Conservation (phyloP, 1,140 invertebrate species). For the Lordiphosa mommai region DNA sequence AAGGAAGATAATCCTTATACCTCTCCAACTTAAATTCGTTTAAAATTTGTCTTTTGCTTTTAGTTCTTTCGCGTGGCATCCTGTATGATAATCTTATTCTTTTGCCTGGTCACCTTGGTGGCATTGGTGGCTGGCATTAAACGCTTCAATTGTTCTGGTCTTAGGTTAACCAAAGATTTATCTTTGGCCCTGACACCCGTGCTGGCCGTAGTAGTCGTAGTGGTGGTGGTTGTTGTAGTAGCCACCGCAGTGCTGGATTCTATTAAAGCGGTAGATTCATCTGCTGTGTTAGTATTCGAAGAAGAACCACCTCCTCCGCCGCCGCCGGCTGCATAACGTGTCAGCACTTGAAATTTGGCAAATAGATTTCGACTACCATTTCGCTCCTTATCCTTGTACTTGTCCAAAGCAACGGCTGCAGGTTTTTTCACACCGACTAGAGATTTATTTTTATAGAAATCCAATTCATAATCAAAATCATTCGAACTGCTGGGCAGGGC, state of each 20-base stretch:
- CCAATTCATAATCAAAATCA: conserved; percentile 69
- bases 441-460: conserved; percentile 66
- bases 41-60: conserved; percentile 43
- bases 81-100: conserved; percentile 88
- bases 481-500: conserved; percentile 17
- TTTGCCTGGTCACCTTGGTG: conserved; percentile 87
- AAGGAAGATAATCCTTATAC: not conserved
- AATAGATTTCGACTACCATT: conserved; percentile 70
- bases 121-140: conserved; percentile 82
- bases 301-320: conserved; percentile 48
- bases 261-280: conserved; percentile 58
- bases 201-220: conserved; percentile 35
- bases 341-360: conserved; percentile 77
- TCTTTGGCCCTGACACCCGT: conserved; percentile 32
- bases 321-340: conserved; percentile 62
- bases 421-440: conserved; percentile 32
- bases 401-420: conserved; percentile 53
- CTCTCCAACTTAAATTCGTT: conserved; percentile 5
- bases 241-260: conserved; percentile 42
- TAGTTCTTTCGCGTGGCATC: conserved; percentile 80
- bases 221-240: conserved; percentile 39
- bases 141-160: conserved; percentile 83
- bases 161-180: conserved; percentile 78
- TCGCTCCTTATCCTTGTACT: conserved; percentile 77
- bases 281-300: conserved; percentile 31